These are phyloP conservation scores for Manduca sexta DNA, from an alignment of 1,140 invertebrate species.

Conservation along the genomic window DNA sequence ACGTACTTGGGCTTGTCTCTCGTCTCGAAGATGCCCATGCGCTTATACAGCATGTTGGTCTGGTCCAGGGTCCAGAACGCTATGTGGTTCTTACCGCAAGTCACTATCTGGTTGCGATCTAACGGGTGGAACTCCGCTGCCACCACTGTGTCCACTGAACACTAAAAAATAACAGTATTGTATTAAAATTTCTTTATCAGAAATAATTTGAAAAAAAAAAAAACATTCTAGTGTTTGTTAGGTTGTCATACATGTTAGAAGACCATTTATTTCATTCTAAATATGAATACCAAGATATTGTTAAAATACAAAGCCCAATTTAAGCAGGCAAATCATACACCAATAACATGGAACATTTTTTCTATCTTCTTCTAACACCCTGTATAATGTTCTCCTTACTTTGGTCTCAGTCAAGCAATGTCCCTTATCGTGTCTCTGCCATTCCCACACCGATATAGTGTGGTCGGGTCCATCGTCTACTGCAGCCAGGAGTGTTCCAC, in stretches of 20 bases:
- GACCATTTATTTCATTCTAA: too few relatives aligned
- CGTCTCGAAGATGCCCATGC: slow-evolving; percentile 92
- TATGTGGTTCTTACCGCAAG: slow-evolving; percentile 93
- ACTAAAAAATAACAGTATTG: slow-evolving; percentile 79
- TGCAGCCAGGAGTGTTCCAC: slow-evolving; percentile 85
- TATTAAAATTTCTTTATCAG: too few relatives aligned
- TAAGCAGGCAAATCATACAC: too few relatives aligned
- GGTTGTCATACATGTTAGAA: too few relatives aligned
- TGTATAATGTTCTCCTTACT: slow-evolving; percentile 74
- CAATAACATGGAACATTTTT: too few relatives aligned
- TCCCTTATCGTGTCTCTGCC: slow-evolving; percentile 89
- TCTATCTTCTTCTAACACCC: too few relatives aligned
- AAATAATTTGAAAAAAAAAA: too few relatives aligned
- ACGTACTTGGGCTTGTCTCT: slow-evolving; percentile 96
- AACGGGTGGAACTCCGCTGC: slow-evolving; percentile 94
- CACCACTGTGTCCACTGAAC: slow-evolving; percentile 93
- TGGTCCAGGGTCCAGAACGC: slow-evolving; percentile 93
- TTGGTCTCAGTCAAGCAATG: slow-evolving; percentile 93
- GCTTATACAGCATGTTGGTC: slow-evolving; percentile 87
- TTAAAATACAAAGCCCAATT: too few relatives aligned
- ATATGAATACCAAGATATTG: too few relatives aligned
- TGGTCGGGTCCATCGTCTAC: slow-evolving; percentile 94
- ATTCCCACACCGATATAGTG: slow-evolving; percentile 94
- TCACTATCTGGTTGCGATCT: slow-evolving; percentile 90
- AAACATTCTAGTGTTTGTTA: too few relatives aligned